Conservation (phyloP, 2,797 vertebrate species). For the Brachymystax lenok region DNA sequence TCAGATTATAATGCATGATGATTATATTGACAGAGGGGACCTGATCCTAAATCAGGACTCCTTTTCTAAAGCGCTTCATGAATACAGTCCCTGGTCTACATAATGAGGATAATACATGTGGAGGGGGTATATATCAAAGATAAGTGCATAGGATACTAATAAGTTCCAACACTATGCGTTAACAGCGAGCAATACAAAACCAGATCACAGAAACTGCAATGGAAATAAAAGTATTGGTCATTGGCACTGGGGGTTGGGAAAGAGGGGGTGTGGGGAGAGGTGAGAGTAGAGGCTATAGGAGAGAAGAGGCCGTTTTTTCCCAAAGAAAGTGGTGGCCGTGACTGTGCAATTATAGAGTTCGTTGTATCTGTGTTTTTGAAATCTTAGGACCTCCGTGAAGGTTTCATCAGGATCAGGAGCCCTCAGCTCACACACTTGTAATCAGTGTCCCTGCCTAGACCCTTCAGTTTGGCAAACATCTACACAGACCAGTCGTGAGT, state of each 20-base stretch:
- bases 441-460: neutral
- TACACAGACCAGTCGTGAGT: conserved; percentile 43
- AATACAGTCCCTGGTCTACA: neutral
- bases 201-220: conserved; percentile 43
- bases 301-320: too few relatives aligned
- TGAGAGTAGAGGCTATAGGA: neutral
- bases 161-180: conserved; percentile 53
- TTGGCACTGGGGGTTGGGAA: conserved; percentile 60
- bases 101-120: conserved; percentile 34
- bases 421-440: neutral
- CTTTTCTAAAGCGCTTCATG: neutral
- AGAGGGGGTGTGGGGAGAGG: neutral
- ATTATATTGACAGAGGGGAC: neutral
- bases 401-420: neutral
- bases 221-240: conserved; percentile 56
- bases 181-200: conserved; percentile 50
- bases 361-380: neutral
- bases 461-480: neutral
- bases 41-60: conserved; percentile 2
- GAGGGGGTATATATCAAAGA: conserved; percentile 52
- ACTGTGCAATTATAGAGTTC: neutral
- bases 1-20: neutral
- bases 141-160: conserved; percentile 70
- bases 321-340: too few relatives aligned
- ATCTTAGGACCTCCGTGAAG: neutral